Evolutionary conservation across 35 echinoderm and acorn worm genomes (phyloP).

Genomic region (Ophioderma brevispina): DNA sequence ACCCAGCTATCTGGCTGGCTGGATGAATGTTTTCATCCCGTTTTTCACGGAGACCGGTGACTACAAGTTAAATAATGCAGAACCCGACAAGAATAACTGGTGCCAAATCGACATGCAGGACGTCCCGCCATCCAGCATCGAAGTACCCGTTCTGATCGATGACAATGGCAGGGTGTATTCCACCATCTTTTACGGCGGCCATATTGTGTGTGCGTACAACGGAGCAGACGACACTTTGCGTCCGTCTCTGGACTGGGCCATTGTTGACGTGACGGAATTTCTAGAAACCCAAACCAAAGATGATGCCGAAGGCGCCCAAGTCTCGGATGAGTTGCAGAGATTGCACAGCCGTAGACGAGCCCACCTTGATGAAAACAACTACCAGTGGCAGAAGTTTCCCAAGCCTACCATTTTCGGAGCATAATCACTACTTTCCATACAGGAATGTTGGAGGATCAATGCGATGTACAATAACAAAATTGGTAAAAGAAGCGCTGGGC

Average conservation of each 20-base stretch:
- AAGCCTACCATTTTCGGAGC: too few relatives aligned
- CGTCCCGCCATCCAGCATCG: neutral
- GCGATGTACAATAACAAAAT: too few relatives aligned
- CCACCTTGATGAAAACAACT: neutral
- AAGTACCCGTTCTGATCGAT: too few relatives aligned
- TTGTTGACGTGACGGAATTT: neutral
- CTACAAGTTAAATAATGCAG: neutral
- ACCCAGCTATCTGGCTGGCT: neutral
- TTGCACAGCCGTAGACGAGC: neutral
- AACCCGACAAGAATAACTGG: neutral
- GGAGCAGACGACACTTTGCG: too few relatives aligned
- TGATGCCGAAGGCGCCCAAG: neutral
- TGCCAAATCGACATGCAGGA: neutral
- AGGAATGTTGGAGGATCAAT: too few relatives aligned
- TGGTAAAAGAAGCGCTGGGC: too few relatives aligned
- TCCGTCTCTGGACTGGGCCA: too few relatives aligned
- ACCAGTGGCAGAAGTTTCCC: neutral
- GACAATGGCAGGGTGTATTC: too few relatives aligned
- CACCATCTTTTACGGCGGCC: too few relatives aligned
- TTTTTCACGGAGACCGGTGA: neutral
- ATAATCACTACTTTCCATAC: too few relatives aligned
- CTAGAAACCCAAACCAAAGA: neutral
- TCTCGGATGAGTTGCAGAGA: neutral
- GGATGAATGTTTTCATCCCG: too few relatives aligned
- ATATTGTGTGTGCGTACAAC: too few relatives aligned